These are phyloP conservation scores for Rhizoglyphus robini DNA, from an alignment of 1,140 invertebrate genomes.

Conservation along the genomic window DNA sequence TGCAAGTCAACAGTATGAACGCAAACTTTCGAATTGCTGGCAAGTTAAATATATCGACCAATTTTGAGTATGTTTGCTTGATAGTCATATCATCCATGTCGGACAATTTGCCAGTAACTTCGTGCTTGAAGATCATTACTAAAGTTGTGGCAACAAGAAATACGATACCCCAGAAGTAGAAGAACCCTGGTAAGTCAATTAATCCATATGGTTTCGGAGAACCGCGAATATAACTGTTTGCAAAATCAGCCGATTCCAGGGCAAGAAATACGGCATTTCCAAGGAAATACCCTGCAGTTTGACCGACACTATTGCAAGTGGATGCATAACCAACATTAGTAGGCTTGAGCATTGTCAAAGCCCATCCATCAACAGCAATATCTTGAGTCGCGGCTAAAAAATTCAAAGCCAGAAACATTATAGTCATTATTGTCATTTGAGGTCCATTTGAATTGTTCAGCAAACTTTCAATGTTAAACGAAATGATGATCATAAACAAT, in stretches of 20 bases:
- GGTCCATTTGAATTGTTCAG: constrained; percentile 49
- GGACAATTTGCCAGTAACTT: constrained; percentile 34
- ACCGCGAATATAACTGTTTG: constrained; percentile 74
- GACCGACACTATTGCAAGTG: constrained; percentile 95
- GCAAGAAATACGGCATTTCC: constrained; percentile 95
- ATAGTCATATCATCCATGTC: constrained; percentile 41
- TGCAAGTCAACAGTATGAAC: constrained; percentile 70
- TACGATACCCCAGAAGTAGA: constrained; percentile 86
- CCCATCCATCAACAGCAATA: constrained; percentile 99
- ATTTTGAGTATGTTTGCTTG: constrained; percentile 62
- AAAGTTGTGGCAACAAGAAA: constrained; percentile 83
- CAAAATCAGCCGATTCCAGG: constrained; percentile 90
- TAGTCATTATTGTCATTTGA: constrained; percentile 63
- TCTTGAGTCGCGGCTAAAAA: constrained; percentile 97
- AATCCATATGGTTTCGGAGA: constrained; percentile 54
- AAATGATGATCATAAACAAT: constrained; percentile 67
- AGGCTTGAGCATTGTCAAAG: constrained; percentile 90
- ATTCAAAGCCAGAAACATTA: constrained; percentile 78
- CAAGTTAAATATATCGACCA: constrained; percentile 69
- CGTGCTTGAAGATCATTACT: constrained; percentile 74
- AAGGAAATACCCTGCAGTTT: constrained; percentile 92
- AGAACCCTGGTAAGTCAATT: constrained; percentile 74
- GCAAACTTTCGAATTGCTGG: constrained; percentile 58
- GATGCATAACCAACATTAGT: constrained; percentile 95
- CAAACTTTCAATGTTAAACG: constrained; percentile 54